Percentiles rank a stretch among this genome's conserved stretches.
These are phyloP conservation scores for Myanophis thanlyinensis DNA, from an alignment of 2,113 vertebrate genomes.

Conservation along the genomic window DNA sequence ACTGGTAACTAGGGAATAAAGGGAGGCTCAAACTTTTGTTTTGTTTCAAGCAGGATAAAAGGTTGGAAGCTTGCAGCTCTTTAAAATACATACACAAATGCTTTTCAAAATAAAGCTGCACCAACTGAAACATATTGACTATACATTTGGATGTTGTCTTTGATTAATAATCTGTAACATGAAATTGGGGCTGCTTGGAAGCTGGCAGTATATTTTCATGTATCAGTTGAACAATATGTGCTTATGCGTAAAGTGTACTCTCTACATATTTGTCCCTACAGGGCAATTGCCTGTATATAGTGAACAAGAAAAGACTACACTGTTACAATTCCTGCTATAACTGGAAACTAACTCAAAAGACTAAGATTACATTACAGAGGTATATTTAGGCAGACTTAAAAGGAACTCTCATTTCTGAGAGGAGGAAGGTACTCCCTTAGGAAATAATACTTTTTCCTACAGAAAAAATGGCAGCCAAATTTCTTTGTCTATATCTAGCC, in stretches of 20 bases:
- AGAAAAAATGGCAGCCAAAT: not conserved
- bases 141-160: not conserved
- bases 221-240: constrained; percentile 50
- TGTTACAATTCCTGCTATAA: constrained; percentile 27
- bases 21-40: not conserved
- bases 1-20: not conserved
- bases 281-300: constrained; percentile 32
- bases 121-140: constrained; percentile 16
- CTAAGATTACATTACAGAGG: not conserved
- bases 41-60: not conserved
- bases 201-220: not conserved
- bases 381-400: not conserved
- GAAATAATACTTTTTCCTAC: not conserved
- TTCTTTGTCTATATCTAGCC: not conserved
- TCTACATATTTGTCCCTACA: constrained; percentile 25
- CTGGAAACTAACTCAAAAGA: not conserved
- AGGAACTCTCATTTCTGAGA: constrained; percentile 25
- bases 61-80: not conserved
- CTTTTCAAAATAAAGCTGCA: not conserved
- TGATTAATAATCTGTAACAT: constrained; percentile 38
- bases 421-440: rapidly evolving
- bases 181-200: constrained; percentile 44
- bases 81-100: not conserved
- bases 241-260: constrained; percentile 32
- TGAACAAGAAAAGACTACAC: constrained; percentile 34